A percentile compares a stretch with the other conserved stretches of the same genome.
Conservation (phyloP, 2,113 vertebrate species). For the Entosphenus tridentatus region DNA sequence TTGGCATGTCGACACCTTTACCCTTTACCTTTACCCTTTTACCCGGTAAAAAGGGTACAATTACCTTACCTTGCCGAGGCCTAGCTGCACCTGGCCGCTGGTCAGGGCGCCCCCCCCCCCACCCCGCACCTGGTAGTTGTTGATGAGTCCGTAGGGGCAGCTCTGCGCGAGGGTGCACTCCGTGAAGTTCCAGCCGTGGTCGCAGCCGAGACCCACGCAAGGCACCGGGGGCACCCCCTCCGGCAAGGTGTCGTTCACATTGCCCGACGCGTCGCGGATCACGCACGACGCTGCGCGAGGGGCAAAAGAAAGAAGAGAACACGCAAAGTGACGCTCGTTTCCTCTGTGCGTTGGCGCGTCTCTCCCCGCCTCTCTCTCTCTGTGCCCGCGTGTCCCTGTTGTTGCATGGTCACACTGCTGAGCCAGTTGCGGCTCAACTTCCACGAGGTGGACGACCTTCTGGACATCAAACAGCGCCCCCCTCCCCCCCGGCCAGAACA, state of each 20-base stretch:
- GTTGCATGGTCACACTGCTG: slow-evolving; percentile 50
- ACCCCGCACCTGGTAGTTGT: slow-evolving; percentile 60
- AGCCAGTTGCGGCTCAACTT: slow-evolving; percentile 72
- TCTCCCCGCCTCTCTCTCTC: too few species aligned
- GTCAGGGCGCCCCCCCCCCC: too few species aligned
- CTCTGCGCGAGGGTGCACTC: slow-evolving; percentile 29
- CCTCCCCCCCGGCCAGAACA: slow-evolving; percentile 31
- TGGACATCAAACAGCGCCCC: slow-evolving; percentile 47
- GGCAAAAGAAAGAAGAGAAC: too few species aligned
- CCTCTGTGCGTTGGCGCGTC: too few species aligned
- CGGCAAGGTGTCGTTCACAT: slow-evolving; percentile 35
- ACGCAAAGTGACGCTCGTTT: too few species aligned
- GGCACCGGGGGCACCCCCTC: neutral
- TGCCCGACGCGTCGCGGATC: slow-evolving; percentile 58
- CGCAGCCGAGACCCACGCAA: slow-evolving; percentile 38
- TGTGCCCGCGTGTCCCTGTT: too few species aligned
- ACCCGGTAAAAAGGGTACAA: too few species aligned
- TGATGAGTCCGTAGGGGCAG: slow-evolving; percentile 50
- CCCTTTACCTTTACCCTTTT: too few species aligned
- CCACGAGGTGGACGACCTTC: slow-evolving; percentile 56
- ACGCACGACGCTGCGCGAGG: slow-evolving; percentile 41
- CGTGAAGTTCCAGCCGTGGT: slow-evolving; percentile 60
- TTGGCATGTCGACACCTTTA: too few species aligned
- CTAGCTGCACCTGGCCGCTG: too few species aligned
- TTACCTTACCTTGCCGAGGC: too few species aligned